Evolutionary conservation across 2,113 vertebrate species (phyloP).

Genomic region (Lagopus muta): DNA sequence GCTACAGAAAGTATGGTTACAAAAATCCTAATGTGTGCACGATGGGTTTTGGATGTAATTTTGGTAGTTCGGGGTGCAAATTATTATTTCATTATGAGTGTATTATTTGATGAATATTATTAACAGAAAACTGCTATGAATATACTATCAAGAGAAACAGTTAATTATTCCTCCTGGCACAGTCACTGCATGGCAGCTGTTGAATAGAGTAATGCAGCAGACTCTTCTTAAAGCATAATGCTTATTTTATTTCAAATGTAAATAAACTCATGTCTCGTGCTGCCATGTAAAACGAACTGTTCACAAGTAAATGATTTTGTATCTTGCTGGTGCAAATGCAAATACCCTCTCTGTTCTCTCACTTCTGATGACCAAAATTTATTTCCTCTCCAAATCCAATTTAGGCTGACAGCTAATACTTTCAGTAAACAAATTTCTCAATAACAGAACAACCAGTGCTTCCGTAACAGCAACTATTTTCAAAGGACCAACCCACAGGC

Average conservation of each 20-base stretch:
- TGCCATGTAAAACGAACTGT: slow-evolving; percentile 38
- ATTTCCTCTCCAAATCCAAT: background rate
- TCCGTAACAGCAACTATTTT: background rate
- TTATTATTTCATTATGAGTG: background rate
- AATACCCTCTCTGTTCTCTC: background rate
- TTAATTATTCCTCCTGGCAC: slow-evolving; percentile 26
- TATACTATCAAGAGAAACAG: slow-evolving; percentile 3
- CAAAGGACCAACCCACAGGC: background rate
- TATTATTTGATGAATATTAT: slow-evolving; percentile 14
- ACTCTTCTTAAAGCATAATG: slow-evolving; percentile 30
- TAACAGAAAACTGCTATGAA: background rate
- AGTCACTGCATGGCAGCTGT: slow-evolving; percentile 23
- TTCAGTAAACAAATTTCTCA: background rate
- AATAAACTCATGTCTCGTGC: slow-evolving; percentile 46
- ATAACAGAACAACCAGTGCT: background rate
- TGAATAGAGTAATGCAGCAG: slow-evolving; percentile 28
- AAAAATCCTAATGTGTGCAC: background rate
- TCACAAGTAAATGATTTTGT: slow-evolving; percentile 8
- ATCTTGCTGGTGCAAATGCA: slow-evolving; percentile 18
- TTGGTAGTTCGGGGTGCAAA: background rate
- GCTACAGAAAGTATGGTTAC: background rate
- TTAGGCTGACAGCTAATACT: background rate
- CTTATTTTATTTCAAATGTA: slow-evolving; percentile 56
- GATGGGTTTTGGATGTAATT: background rate
- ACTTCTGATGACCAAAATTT: slow-evolving; percentile 8